Conservation (phyloP, 1,140 invertebrate genomes). For the Lycorma delicatula region DNA sequence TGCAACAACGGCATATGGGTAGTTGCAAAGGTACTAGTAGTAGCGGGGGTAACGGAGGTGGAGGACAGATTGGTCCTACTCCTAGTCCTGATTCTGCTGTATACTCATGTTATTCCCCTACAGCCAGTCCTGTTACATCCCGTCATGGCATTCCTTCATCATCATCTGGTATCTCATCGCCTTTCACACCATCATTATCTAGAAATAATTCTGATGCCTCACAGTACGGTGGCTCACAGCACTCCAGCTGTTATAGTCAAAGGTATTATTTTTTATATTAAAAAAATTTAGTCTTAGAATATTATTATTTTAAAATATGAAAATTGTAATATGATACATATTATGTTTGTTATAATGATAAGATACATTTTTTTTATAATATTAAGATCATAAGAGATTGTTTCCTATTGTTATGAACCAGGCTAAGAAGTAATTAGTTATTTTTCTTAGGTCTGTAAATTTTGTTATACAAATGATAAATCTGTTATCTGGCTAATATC, state of each 20-base stretch:
- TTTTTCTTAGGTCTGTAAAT: too few species aligned
- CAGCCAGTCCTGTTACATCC: slow-evolving; percentile 75
- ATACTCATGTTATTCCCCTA: slow-evolving; percentile 75
- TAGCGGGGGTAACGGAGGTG: slow-evolving; percentile 4
- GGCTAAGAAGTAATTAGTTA: too few species aligned
- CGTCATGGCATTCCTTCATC: slow-evolving; percentile 51
- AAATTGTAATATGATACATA: too few species aligned
- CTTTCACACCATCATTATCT: slow-evolving; percentile 69
- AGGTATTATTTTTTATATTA: too few species aligned
- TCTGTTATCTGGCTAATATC: too few species aligned
- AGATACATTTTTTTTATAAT: too few species aligned
- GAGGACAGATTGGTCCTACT: slow-evolving; percentile 41
- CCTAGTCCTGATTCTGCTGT: slow-evolving; percentile 76
- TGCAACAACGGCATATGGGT: slow-evolving; percentile 24
- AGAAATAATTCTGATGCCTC: slow-evolving; percentile 87
- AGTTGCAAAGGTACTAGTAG: neutral
- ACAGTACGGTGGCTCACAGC: slow-evolving; percentile 44
- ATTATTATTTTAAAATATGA: too few species aligned
- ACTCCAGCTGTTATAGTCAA: slow-evolving; percentile 69
- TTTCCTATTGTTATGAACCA: too few species aligned
- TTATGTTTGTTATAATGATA: too few species aligned
- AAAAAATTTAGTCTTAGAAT: too few species aligned
- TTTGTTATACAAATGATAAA: too few species aligned
- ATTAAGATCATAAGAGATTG: too few species aligned
- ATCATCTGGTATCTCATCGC: slow-evolving; percentile 43